Conservation (phyloP, 2,888 invertebrate species). For the Pristionchus exspectatus region DNA sequence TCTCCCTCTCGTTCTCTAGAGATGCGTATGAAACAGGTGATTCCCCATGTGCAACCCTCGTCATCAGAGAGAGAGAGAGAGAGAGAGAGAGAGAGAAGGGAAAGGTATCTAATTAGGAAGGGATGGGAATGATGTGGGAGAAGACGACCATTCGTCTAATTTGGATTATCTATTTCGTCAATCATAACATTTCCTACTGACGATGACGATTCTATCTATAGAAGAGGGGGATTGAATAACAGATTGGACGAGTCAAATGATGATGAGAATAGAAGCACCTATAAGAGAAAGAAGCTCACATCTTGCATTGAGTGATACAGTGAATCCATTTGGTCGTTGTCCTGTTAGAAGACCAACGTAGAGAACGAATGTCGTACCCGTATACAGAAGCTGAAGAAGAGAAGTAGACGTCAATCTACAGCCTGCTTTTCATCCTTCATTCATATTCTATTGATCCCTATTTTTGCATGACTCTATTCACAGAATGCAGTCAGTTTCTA, state of each 20-base stretch:
- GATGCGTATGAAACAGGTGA: conserved; percentile 4
- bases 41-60: background rate
- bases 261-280: background rate
- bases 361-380: conserved; percentile 79
- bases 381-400: conserved; percentile 77
- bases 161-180: background rate
- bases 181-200: conserved; percentile 24
- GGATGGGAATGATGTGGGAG: background rate
- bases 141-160: background rate
- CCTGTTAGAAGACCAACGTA: conserved; percentile 80
- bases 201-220: background rate
- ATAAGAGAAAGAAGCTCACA: conserved; percentile 59
- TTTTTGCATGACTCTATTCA: background rate
- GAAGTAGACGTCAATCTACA: background rate
- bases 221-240: conserved; percentile 25
- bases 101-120: conserved; percentile 11
- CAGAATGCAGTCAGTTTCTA: background rate
- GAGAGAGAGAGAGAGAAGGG: background rate
- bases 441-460: background rate
- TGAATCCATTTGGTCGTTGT: conserved; percentile 78
- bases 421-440: background rate
- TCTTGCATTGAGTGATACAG: conserved; percentile 79
- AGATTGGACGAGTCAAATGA: background rate
- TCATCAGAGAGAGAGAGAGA: background rate
- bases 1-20: background rate